Conservation (phyloP, 2,797 vertebrate species). For the Poeciliopsis presidionis region DNA sequence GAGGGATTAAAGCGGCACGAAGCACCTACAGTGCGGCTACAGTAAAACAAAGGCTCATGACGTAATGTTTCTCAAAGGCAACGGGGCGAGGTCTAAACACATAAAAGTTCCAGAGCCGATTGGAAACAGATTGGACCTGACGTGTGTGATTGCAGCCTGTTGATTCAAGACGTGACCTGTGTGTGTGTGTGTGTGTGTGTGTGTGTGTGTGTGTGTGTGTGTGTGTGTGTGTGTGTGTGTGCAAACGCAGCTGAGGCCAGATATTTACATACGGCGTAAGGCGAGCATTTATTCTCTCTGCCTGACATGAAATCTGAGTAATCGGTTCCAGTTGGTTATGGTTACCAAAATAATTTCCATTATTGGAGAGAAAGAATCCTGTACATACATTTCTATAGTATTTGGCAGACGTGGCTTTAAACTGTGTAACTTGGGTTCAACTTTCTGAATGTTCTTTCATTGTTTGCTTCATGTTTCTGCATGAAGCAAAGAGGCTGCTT, state of each 20-base stretch:
- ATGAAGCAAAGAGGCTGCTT: no score
- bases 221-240: constrained; percentile 8
- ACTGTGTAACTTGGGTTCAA: background rate
- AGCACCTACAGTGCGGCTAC: constrained; percentile 59
- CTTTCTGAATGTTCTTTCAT: background rate
- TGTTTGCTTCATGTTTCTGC: no score
- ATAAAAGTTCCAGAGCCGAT: constrained; percentile 68
- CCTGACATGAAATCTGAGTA: background rate
- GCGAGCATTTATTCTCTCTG: background rate
- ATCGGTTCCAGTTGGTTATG: background rate
- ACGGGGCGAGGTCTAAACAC: constrained; percentile 69
- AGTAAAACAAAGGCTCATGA: constrained; percentile 71
- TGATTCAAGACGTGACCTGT: constrained; percentile 61
- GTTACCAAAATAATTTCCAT: background rate
- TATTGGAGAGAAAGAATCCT: background rate
- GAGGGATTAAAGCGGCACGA: constrained; percentile 59
- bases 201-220: constrained; percentile 11
- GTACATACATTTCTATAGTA: background rate
- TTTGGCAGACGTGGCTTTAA: background rate
- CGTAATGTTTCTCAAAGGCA: constrained; percentile 75
- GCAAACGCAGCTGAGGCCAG: constrained; percentile 4
- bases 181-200: background rate
- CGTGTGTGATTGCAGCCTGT: constrained; percentile 72
- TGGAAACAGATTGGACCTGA: constrained; percentile 80
- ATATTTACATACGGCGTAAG: background rate